Evolutionary conservation across 2,888 invertebrate species (phyloP), one percentile per base, ranked within the genome.

Genomic region (Macrosiphum euphorbiae): DNA sequence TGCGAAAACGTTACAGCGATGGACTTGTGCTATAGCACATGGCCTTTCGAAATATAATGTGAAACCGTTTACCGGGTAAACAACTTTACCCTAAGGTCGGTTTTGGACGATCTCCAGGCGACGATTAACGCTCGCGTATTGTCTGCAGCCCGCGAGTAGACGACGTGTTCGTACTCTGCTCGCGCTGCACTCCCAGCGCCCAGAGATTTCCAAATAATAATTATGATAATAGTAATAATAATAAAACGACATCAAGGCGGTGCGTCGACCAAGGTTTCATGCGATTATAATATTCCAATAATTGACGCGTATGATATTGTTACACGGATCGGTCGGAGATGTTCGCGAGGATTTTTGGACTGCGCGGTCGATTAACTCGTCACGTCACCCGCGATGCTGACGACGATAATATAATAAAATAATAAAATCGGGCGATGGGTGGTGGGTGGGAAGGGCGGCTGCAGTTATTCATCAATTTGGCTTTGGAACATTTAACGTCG

Each of bases 401-500:
- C 26, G 41, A 85, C 41, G 47, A 50, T 86, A 24, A 67, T 90
- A 67, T 67, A 90, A 61, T 61, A 67, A 86, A 88, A 84, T 52
- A 84, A 52, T 58, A 58, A 91, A 28, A 85, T 11, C n/a, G 20
- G 0, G 35, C 24, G 5, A 55, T 13, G 55, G 16, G 13, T 26
- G 16, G 10, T 7, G 67, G 41, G n/a, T 24, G 50, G 52, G 26
- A 35, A 88, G 26, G 61, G 67, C 0, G 55, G 50, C 28, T 28
- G 85, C 93, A 85, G 93, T 93, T 89, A 93, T 93, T 93, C 88
- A 93, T 93, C 93, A 90, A 93, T 93, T 93, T 93, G 89, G 93
- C 89, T 93, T 90, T 90, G 89, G 93, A 61, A 93, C 93, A 93
- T 93, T 92, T 90, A 93, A 93, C 93, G 93, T 41, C 84, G 8